phyloP scores from a whole-genome alignment of 2,888 invertebrate species.

The Lagria hirta region DNA sequence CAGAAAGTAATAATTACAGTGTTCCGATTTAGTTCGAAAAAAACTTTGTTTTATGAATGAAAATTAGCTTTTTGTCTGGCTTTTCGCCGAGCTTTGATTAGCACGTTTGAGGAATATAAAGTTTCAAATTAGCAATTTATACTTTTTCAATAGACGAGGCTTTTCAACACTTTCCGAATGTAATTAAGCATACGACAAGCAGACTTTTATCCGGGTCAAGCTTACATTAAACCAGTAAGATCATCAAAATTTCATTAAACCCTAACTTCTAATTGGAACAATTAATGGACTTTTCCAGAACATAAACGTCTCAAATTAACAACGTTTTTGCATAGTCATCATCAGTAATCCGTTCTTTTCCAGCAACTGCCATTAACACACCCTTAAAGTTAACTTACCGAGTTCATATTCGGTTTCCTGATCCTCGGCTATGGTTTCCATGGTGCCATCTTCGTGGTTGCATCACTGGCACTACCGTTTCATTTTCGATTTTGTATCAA shows the following conservation, averaged over 20 bases:
- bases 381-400: constrained; percentile 54
- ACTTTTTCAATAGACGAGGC: too few relatives aligned
- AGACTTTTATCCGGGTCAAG: constrained; percentile 2
- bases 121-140: too few relatives aligned
- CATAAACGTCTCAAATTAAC: neutral
- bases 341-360: neutral
- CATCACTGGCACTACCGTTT: constrained; percentile 43
- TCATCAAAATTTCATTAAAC: constrained; percentile 4
- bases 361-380: neutral
- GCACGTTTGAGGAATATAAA: too few relatives aligned
- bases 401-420: constrained; percentile 68
- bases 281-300: constrained; percentile 1
- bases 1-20: too few relatives aligned
- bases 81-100: too few relatives aligned
- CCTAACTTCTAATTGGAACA: constrained; percentile 3
- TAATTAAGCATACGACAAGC: constrained; percentile 4
- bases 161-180: neutral
- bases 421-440: constrained; percentile 72
- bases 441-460: constrained; percentile 49
- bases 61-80: too few relatives aligned
- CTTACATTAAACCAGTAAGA: constrained; percentile 5
- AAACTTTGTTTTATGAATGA: too few relatives aligned
- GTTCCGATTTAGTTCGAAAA: too few relatives aligned
- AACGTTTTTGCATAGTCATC: neutral
- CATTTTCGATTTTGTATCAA: constrained; percentile 15